These are phyloP conservation scores for Nomia melanderi DNA, from an alignment of 1,140 invertebrate species.

Conservation along the genomic window DNA sequence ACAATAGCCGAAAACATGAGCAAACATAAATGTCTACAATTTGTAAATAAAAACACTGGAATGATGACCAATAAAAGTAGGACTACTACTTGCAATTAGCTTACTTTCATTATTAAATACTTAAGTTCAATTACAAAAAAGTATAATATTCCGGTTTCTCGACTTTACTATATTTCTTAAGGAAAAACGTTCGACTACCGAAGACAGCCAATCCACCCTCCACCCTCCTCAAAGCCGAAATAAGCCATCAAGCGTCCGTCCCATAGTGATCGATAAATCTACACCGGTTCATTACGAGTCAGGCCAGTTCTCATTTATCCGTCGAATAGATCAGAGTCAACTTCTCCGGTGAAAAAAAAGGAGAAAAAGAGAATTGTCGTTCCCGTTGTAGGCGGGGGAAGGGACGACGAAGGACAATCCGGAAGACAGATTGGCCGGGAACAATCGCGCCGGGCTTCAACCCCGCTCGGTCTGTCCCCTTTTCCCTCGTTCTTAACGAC, in stretches of 20 bases:
- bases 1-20: too few relatives aligned
- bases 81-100: too few relatives aligned
- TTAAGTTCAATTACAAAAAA: too few relatives aligned
- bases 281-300: slow-evolving; percentile 33
- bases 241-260: not conserved
- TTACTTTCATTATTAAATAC: too few relatives aligned
- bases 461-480: not conserved
- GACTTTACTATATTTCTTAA: too few relatives aligned
- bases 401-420: slow-evolving; percentile 24
- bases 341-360: not conserved
- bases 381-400: slow-evolving; percentile 15
- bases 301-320: slow-evolving; percentile 34
- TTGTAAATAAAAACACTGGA: too few relatives aligned
- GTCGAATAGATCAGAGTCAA: slow-evolving; percentile 30
- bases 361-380: slow-evolving; percentile 11
- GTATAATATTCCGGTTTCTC: too few relatives aligned
- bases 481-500: slow-evolving; percentile 38
- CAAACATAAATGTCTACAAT: too few relatives aligned
- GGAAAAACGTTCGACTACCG: too few relatives aligned
- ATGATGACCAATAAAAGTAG: too few relatives aligned
- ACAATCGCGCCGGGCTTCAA: slow-evolving; percentile 26
- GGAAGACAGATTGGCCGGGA: slow-evolving; percentile 56
- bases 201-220: too few relatives aligned
- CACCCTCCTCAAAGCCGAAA: not conserved
- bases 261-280: slow-evolving; percentile 15